Conservation (phyloP, 2,797 vertebrate genomes). For the Falco peregrinus region DNA sequence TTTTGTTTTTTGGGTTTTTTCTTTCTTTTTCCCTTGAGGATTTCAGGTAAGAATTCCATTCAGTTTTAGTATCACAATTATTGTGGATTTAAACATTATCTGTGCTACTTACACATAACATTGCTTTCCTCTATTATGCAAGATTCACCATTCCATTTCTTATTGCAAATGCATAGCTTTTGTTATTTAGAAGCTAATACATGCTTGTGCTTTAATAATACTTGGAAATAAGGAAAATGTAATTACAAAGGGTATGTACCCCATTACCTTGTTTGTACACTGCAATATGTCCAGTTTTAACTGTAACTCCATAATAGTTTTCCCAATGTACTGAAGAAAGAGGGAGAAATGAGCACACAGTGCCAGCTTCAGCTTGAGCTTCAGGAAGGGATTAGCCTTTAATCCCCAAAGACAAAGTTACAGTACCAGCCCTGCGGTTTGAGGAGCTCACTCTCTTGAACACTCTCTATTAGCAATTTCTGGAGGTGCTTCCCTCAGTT, state of each 20-base stretch:
- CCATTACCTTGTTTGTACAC: not conserved
- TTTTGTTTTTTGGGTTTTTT: no score
- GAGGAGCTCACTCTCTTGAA: not conserved
- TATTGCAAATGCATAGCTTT: not conserved
- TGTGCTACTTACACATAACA: conserved; percentile 10
- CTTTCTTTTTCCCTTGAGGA: not conserved
- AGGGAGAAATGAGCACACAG: not conserved
- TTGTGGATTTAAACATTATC: not conserved
- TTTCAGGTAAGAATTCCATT: not conserved
- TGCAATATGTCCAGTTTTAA: not conserved
- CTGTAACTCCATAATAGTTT: not conserved
- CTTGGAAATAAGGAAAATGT: not conserved
- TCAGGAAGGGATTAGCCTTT: not conserved
- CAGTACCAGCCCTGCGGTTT: not conserved
- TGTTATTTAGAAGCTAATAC: not conserved
- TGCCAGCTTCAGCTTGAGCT: not conserved
- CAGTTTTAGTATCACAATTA: not conserved
- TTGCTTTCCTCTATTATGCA: not conserved
- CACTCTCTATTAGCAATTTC: not conserved
- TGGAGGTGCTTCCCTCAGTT: not conserved
- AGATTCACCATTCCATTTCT: not conserved
- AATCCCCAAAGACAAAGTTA: not conserved
- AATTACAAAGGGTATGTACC: not conserved
- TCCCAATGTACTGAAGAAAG: not conserved
- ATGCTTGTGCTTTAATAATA: not conserved